phyloP scores from a whole-genome alignment of 2,888 invertebrate genomes.

The Oasisia sp. region DNA sequence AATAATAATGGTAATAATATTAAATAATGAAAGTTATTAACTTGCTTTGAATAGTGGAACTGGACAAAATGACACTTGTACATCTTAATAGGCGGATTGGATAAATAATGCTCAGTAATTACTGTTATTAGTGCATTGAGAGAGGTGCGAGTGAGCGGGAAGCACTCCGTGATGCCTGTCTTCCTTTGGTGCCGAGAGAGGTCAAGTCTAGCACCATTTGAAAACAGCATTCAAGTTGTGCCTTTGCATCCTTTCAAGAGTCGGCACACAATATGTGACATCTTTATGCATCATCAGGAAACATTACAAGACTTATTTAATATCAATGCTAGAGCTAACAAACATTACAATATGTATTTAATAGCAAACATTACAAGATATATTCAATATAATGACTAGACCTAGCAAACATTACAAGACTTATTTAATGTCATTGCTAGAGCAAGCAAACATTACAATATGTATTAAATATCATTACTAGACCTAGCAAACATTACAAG shows the following conservation, averaged over 20 bases:
- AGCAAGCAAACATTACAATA: too few species aligned
- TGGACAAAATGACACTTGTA: too few species aligned
- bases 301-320: neutral
- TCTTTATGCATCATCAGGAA: neutral
- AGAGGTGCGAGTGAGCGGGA: neutral
- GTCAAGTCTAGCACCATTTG: conserved; percentile 5
- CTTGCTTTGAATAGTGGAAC: too few species aligned
- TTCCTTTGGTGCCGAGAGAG: neutral
- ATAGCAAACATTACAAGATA: neutral
- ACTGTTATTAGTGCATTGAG: neutral
- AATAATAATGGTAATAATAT: neutral
- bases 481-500: too few species aligned
- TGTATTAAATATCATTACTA: too few species aligned
- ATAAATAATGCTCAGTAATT: neutral
- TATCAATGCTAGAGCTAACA: neutral
- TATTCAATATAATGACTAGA: too few species aligned
- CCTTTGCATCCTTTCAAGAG: neutral
- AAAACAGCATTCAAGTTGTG: conserved; percentile 17
- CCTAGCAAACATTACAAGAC: too few species aligned
- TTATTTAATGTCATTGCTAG: too few species aligned
- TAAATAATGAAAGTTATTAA: too few species aligned
- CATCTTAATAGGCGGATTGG: too few species aligned
- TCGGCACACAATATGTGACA: neutral
- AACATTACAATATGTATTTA: neutral
- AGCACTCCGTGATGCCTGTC: neutral